Conservation (phyloP, 2,888 invertebrate genomes). For the Polydesmus complanatus region DNA sequence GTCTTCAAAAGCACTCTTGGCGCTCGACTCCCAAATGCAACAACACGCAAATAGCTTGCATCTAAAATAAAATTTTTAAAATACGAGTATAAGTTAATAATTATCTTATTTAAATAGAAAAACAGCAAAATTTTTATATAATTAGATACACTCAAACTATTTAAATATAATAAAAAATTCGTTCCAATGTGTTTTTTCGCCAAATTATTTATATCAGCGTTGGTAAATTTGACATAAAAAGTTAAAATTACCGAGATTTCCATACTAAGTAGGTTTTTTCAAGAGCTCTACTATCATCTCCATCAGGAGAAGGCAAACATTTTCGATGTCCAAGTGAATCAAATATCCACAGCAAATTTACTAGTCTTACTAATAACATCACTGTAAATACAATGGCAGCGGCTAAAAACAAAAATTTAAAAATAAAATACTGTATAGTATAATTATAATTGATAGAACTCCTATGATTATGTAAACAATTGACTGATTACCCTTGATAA, state of each 20-base stretch:
- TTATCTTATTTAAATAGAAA: no score
- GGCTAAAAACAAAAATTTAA: not conserved
- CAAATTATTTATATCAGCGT: no score
- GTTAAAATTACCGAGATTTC: not conserved
- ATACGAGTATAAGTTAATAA: not conserved
- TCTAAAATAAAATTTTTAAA: not conserved
- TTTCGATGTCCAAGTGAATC: conserved; percentile 3
- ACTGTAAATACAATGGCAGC: conserved; percentile 2
- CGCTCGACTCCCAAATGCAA: conserved; percentile 23
- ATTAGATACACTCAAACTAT: no score
- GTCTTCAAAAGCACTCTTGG: conserved; percentile 20
- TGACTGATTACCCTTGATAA: not conserved
- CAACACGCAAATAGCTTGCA: conserved; percentile 21
- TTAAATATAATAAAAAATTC: no score
- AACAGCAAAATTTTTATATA: no score
- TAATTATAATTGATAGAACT: not conserved
- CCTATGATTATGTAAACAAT: no score
- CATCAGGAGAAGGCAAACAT: not conserved
- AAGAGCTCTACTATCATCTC: not conserved
- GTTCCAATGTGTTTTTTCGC: no score
- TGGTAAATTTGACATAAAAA: not conserved
- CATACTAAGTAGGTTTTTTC: not conserved
- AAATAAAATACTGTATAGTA: not conserved
- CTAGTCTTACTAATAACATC: not conserved
- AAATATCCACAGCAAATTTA: not conserved